Conservation (phyloP, 2,113 vertebrate species). For the Callipepla californica region DNA sequence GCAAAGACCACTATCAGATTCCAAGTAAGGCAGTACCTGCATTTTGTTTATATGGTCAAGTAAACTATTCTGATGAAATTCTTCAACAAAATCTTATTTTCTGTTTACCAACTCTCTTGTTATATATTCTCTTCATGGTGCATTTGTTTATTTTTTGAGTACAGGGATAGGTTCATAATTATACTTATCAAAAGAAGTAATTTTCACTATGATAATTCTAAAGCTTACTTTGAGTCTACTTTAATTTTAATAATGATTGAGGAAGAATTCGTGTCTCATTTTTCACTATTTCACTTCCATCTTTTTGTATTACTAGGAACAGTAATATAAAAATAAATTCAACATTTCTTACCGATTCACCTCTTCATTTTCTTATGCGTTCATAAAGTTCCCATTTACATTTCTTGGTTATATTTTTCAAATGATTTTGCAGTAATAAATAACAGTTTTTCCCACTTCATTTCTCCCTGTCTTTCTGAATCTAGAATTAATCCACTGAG, state of each 20-base stretch:
- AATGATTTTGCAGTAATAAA: background rate
- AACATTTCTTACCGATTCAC: background rate
- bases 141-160: conserved; percentile 1
- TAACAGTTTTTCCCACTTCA: background rate
- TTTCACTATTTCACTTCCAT: background rate
- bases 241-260: background rate
- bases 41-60: background rate
- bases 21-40: background rate
- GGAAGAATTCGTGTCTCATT: background rate
- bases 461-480: background rate
- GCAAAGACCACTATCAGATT: background rate
- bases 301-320: background rate
- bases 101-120: background rate
- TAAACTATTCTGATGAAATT: background rate
- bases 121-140: background rate
- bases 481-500: background rate
- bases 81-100: background rate
- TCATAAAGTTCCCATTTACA: background rate
- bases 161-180: background rate
- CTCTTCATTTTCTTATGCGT: background rate
- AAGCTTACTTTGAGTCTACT: background rate
- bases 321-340: background rate
- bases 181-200: background rate
- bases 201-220: background rate
- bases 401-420: background rate